Percentiles rank a stretch among this genome's conserved stretches.
These are phyloP conservation scores for Hyperopisus bebe DNA, from an alignment of 2,113 vertebrate species.

Conservation along the genomic window DNA sequence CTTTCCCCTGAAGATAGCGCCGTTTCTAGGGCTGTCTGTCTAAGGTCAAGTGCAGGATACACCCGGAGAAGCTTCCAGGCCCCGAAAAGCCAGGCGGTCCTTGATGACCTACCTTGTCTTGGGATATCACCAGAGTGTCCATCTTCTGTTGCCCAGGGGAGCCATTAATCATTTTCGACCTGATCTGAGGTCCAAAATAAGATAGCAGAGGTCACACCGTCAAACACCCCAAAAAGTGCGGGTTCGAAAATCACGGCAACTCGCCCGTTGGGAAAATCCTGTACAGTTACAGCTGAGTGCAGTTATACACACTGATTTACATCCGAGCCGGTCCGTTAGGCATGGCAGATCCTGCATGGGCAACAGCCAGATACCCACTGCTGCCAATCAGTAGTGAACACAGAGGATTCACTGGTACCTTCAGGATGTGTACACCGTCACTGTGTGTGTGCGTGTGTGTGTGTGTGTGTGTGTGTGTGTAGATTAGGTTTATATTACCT, in stretches of 20 bases:
- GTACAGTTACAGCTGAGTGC: neutral
- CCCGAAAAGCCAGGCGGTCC: neutral
- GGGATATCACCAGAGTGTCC: conserved; percentile 83
- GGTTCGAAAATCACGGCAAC: neutral
- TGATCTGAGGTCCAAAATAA: conserved; percentile 62
- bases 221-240: neutral
- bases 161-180: conserved; percentile 85
- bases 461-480: neutral
- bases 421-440: neutral
- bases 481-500: neutral
- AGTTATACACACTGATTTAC: neutral
- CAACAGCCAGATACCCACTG: neutral
- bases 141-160: conserved; percentile 67
- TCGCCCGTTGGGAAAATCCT: neutral
- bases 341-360: neutral
- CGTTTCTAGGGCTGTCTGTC: neutral
- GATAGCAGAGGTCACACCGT: neutral
- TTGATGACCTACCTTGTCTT: conserved; percentile 82
- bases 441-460: neutral
- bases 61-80: neutral
- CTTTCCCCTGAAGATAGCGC: no score
- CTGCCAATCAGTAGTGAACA: neutral
- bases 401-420: neutral
- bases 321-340: neutral
- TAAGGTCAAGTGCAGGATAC: neutral